These are phyloP conservation scores for Perccottus glenii DNA, from an alignment of 2,113 vertebrate species.

Conservation along the genomic window DNA sequence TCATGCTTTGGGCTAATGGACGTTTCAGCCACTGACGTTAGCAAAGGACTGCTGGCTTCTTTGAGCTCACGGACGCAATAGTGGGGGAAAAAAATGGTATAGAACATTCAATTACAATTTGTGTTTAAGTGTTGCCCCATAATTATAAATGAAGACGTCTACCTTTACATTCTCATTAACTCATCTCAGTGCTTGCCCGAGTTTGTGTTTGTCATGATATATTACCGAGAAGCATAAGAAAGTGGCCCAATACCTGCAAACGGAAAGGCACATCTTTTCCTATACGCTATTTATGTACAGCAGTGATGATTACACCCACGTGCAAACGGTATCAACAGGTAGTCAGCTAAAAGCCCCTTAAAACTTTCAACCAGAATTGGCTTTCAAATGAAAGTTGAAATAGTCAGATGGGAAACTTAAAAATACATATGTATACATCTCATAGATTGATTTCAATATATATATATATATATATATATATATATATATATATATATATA, in stretches of 20 bases:
- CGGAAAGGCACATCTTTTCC: not conserved
- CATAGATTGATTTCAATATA: too few species aligned
- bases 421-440: too few species aligned
- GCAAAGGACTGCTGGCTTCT: slow-evolving; percentile 19
- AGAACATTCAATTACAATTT: too few species aligned
- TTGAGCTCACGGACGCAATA: not conserved
- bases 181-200: slow-evolving; percentile 8
- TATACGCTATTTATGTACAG: not conserved
- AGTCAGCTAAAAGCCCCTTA: too few species aligned
- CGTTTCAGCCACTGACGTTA: slow-evolving; percentile 21
- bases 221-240: not conserved
- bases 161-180: slow-evolving; percentile 8
- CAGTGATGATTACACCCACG: not conserved
- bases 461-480: too few species aligned
- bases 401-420: too few species aligned
- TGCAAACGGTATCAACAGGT: not conserved
- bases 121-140: too few species aligned
- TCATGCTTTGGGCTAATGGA: slow-evolving; percentile 13
- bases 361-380: too few species aligned
- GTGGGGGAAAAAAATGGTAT: too few species aligned
- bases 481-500: too few species aligned
- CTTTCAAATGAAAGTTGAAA: too few species aligned
- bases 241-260: not conserved
- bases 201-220: slow-evolving; percentile 6
- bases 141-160: slow-evolving; percentile 36